phyloP scores from a whole-genome alignment of 2,113 vertebrate genomes.

The Heteronetta atricapilla region DNA sequence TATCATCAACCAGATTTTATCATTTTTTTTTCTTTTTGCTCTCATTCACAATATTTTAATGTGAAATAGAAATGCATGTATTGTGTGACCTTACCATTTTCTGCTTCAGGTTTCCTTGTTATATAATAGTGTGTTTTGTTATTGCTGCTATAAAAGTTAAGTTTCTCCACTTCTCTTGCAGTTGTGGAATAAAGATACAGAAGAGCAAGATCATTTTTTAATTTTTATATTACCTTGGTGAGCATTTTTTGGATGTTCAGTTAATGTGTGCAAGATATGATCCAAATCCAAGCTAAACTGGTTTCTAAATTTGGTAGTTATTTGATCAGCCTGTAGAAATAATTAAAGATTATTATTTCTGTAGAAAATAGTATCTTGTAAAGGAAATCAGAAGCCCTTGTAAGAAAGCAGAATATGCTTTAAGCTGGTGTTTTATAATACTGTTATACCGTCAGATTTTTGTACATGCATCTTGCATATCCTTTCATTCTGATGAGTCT shows the following conservation, averaged over 20 bases:
- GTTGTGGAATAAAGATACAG: neutral
- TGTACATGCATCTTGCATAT: neutral
- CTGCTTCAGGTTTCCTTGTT: neutral
- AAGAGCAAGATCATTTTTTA: accelerated
- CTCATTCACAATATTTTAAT: neutral
- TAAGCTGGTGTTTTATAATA: neutral
- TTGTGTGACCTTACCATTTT: neutral
- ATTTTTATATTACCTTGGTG: neutral
- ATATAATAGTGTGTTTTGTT: accelerated
- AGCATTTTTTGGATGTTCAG: neutral
- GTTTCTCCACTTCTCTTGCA: neutral
- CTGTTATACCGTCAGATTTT: neutral
- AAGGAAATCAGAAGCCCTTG: neutral
- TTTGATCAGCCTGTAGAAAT: neutral
- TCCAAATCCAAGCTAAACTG: neutral
- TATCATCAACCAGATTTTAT: neutral
- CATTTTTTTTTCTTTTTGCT: neutral
- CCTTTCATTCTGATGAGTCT: neutral
- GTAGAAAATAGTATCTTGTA: neutral
- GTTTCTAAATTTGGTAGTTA: neutral
- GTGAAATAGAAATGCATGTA: neutral
- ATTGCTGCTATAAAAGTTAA: neutral
- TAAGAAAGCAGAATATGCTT: neutral
- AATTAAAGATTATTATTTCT: neutral
- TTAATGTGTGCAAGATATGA: neutral